Base-by-base conservation (phyloP, 2,888 invertebrate genomes). In the Ganaspis brasiliensis region DNA sequence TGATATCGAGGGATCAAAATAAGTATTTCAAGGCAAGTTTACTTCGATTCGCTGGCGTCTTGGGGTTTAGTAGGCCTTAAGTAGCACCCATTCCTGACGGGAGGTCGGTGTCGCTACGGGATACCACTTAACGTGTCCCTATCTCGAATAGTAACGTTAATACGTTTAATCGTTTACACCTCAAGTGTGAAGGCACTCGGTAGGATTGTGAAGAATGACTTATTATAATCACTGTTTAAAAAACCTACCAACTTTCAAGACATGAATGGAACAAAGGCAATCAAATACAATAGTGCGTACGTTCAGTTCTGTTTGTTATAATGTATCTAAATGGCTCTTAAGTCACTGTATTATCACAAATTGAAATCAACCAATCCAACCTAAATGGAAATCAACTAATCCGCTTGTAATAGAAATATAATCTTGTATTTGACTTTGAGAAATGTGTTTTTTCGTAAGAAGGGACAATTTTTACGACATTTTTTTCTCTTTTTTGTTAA, bases 111-210 rank as follows among this genome's bases (percentile, higher is more conserved):
- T 85, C 84, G 80, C 88, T 80, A 88, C 88, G 88, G 91, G 90
- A 89, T 85, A 87, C 88, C 90, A 89, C 89, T 90, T 90, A 90
- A 89, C 88, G 88, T 86, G 85, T 85, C 84, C 86, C 86, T 85
- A 85, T 85, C 82, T 78, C 79, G 80, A 85, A 85, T 85, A 83
- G 82, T 84, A 81, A 82, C 82, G 81, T 84, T 84, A 79, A 84
- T 84, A 82, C 83, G 82, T 83, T 76, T 79, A 79, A 84, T 83
- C 81, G 82, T 80, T 84, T 81, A 75, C 31, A 31, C 31, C 31
- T 31, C 31, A 31, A 31, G 31, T 31, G 31, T 31, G 31, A 31
- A 31, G 31, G 3, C 31, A 4, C 31, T 31, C 31, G 2, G 6
- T 2, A 31, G 57, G 26, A 59, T 59, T 6, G 26, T 59, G n/a